Evolutionary conservation across 1,140 invertebrate genomes (phyloP), one percentile per base, ranked within the genome.

Genomic region (Drosophila truncata): DNA sequence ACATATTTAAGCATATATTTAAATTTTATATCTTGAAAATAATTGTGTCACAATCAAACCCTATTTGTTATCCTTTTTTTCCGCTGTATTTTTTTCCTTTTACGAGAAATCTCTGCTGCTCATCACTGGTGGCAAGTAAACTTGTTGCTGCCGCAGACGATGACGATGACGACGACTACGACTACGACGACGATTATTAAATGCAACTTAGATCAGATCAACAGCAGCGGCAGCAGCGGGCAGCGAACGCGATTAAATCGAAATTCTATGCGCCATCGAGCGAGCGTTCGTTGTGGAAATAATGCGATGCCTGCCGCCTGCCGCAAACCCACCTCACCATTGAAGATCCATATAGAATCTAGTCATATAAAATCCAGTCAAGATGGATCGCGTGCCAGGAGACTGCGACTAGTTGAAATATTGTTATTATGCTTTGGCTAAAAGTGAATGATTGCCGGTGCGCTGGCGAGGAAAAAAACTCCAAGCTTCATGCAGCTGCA

Each of bases 161-260:
- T 25, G 44, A 47, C 41, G 61, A 71, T 37, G 54, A 42, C 64
- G 44, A 37, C 39, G 54, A 60, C 63, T 65, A 83, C 80, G 52
- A 63, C 67, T n/a, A 37, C 39, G 71, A 84, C 82, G 67, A 87
- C 70, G 80, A 87, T 87, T 87, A 87, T 87, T 87, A 87, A 87
- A 87, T 88, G 84, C 84, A 87, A 88, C 84, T 87, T 80, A 88
- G 84, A 88, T 87, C 83, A 88, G 84, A 87, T 87, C 83, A 83
- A 61, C 77, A 74, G 61, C 75, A 73, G 54, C 60, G 54, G 27
- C 47, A 57, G 29, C 50, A 59, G 46, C 61, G 42, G 54, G 25
- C 71, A 54, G 33, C 75, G 82, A 85, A 88, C 84, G 74, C 84
- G 84, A 87, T 87, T 87, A 80, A 87, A 87, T 87, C 84, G 84